Percentiles rank a stretch among this genome's conserved stretches.
Evolutionary conservation across 64 coral and sea anemone species (phyloP).

Genomic region (Dendrophyllia cribrosa): DNA sequence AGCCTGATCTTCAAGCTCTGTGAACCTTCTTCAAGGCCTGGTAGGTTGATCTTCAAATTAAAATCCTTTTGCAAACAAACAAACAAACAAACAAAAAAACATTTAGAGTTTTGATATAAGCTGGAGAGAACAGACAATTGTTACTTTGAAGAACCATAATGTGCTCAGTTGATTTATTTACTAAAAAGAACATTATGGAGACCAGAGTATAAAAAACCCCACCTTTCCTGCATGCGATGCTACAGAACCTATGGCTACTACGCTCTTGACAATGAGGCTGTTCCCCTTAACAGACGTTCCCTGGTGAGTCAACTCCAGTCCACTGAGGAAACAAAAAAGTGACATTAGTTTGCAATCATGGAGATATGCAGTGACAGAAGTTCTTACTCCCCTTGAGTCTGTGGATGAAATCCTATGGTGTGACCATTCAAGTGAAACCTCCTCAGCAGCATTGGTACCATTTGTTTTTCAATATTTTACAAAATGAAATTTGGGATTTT

Average conservation of each 20-base stretch:
- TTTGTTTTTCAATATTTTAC: too few relatives aligned
- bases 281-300: constrained; percentile 76
- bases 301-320: constrained; percentile 79
- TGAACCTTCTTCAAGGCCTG: constrained; percentile 87
- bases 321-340: constrained; percentile 49
- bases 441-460: too few relatives aligned
- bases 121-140: neutral
- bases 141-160: neutral
- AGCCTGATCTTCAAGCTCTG: constrained; percentile 96
- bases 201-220: neutral
- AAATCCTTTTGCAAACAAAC: constrained; percentile 79
- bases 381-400: neutral
- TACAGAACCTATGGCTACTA: constrained; percentile 75
- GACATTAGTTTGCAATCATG: too few relatives aligned
- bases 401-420: too few relatives aligned
- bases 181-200: too few relatives aligned
- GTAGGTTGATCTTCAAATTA: constrained; percentile 89
- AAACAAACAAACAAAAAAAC: neutral
- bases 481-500: too few relatives aligned
- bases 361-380: too few relatives aligned
- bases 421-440: too few relatives aligned
- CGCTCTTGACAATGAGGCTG: constrained; percentile 85
- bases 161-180: too few relatives aligned
- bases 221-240: constrained; percentile 98
- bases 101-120: neutral